These are phyloP conservation scores for Drosophila multiciliata DNA, from an alignment of 2,888 invertebrate species.

Conservation along the genomic window DNA sequence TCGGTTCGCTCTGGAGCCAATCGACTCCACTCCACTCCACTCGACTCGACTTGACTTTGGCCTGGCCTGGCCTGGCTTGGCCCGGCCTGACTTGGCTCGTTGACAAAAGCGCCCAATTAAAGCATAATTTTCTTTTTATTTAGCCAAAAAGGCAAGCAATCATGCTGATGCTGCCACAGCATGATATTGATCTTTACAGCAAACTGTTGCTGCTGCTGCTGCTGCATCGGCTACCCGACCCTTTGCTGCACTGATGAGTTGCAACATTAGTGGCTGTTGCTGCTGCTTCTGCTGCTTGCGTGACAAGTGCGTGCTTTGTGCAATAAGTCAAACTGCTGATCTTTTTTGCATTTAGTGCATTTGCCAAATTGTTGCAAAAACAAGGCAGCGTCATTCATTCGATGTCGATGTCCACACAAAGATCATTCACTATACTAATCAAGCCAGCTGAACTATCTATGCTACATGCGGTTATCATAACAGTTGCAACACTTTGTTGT, in stretches of 20 bases:
- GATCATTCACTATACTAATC: constrained; percentile 33
- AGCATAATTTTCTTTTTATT: constrained; percentile 72
- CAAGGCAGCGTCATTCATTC: constrained; percentile 37
- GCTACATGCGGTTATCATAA: constrained; percentile 8
- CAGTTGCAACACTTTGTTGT: constrained; percentile 4
- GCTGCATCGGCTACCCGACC: not conserved
- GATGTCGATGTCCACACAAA: not conserved
- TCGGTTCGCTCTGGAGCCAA: not conserved
- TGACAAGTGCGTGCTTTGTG: constrained; percentile 50
- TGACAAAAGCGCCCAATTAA: constrained; percentile 80
- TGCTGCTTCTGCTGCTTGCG: not conserved
- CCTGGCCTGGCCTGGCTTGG: not conserved
- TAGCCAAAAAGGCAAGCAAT: constrained; percentile 27
- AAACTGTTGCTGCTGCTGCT: not conserved
- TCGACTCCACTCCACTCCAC: not conserved
- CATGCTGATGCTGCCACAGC: constrained; percentile 26
- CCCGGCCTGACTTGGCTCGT: constrained; percentile 20
- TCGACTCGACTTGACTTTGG: not conserved
- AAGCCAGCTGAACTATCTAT: constrained; percentile 9
- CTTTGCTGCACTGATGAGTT: constrained; percentile 9
- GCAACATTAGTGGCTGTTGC: not conserved
- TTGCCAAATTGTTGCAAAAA: constrained; percentile 1
- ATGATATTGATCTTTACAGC: constrained; percentile 37
- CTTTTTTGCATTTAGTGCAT: constrained; percentile 13
- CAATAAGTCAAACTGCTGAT: constrained; percentile 25